Evolutionary conservation across 2,888 invertebrate species (phyloP).

Genomic region (Cephus nigrinus): DNA sequence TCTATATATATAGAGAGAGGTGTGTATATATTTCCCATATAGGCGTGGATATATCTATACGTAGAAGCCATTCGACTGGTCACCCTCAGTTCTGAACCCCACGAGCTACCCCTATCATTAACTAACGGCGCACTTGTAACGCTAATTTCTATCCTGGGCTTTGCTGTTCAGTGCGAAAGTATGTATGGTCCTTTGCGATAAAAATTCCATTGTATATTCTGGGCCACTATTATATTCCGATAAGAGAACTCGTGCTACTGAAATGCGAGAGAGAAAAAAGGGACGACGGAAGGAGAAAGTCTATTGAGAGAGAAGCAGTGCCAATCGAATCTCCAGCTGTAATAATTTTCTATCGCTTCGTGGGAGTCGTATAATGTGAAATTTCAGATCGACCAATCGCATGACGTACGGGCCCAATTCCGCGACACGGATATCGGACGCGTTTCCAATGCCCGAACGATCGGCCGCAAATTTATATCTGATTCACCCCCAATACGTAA

Average conservation of each 20-base stretch:
- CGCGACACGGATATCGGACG: conserved; percentile 27
- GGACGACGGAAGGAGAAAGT: too few species aligned
- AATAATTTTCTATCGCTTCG: too few species aligned
- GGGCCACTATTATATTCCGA: too few species aligned
- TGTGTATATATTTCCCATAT: conserved; percentile 17
- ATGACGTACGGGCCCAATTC: background rate
- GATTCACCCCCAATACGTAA: conserved; percentile 49
- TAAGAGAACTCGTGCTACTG: too few species aligned
- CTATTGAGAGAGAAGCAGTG: too few species aligned
- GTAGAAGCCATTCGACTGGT: conserved; percentile 43
- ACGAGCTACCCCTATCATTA: conserved; percentile 42
- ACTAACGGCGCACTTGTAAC: conserved; percentile 51
- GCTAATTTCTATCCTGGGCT: conserved; percentile 53
- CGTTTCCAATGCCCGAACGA: conserved; percentile 38
- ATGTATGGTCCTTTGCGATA: background rate
- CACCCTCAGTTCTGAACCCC: conserved; percentile 41
- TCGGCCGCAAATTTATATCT: conserved; percentile 56
- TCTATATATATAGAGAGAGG: conserved; percentile 2
- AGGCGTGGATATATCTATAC: conserved; percentile 21
- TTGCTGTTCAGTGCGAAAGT: background rate
- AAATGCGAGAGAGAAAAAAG: too few species aligned
- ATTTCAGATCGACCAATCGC: too few species aligned
- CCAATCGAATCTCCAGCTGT: too few species aligned
- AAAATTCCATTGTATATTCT: too few species aligned
- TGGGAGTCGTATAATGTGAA: too few species aligned